These are phyloP conservation scores for Carassius carassius DNA, from an alignment of 2,113 vertebrate species.

Conservation along the genomic window DNA sequence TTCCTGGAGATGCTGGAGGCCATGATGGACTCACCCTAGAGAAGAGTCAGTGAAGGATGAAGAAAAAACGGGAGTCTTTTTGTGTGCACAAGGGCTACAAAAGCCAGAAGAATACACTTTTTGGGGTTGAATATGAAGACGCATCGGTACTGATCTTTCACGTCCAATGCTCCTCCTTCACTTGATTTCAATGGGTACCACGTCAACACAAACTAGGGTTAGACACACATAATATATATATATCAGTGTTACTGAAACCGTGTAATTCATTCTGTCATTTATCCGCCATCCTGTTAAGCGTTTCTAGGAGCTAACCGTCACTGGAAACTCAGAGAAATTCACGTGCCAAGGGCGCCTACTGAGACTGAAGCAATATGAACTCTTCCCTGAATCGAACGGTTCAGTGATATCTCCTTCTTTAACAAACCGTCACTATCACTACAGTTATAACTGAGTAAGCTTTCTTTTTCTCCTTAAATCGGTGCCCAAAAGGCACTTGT, in stretches of 20 bases:
- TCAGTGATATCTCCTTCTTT: neutral
- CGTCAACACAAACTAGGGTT: neutral
- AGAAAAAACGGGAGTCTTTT: conserved; percentile 5
- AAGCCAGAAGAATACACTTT: conserved; percentile 20
- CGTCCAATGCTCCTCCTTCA: neutral
- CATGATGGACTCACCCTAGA: conserved; percentile 91
- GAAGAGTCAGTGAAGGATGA: conserved; percentile 9
- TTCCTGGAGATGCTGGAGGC: conserved; percentile 95
- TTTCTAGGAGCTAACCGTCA: conserved; percentile 31
- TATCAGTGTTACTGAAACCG: neutral
- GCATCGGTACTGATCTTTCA: conserved; percentile 13
- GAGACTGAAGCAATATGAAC: conserved; percentile 38
- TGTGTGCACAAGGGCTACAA: conserved; percentile 22
- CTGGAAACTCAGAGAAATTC: conserved; percentile 24
- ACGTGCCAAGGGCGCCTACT: conserved; percentile 29
- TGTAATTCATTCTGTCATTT: conserved; percentile 30
- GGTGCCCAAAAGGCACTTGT: neutral
- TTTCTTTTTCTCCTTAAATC: neutral
- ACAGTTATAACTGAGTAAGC: neutral
- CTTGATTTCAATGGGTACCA: neutral
- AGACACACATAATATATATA: conserved; percentile 13
- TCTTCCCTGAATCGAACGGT: neutral
- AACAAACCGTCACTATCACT: neutral
- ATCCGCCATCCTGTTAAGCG: conserved; percentile 22
- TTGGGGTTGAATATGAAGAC: neutral